Evolutionary conservation across 2,797 vertebrate genomes (phyloP), one percentile per base, ranked within the genome.

Genomic region (Halcyon chelicuti): DNA sequence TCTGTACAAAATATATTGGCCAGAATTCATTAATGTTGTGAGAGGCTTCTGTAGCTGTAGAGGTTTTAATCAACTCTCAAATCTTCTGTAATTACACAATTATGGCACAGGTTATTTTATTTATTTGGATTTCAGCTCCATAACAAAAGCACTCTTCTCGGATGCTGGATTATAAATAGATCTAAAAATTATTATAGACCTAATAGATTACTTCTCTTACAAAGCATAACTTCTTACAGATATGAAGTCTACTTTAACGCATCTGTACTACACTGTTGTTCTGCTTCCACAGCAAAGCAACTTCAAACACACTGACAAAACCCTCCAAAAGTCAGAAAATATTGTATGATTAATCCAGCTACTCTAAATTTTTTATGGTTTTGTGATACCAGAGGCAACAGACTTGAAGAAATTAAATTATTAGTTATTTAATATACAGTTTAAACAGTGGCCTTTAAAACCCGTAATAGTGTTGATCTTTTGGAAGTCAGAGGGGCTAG

Each of bases 1-100:
- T 92, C 84, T 74, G 77, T 83, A 87, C 73, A 91, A 97, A 96
- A 91, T 91, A 81, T 47, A 86, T 52, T 87, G 70, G 84, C 90
- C 88, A 95, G 83, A 91, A 94, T 88, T 90, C 88, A 96, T 96
- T 95, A 93, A 88, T 52, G 60, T 37, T 86, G 44, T 2, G 2
- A 89, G 94, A 92, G 77, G 67, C 66, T 88, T 80, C 86, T 88
- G 84, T 76, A 94, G 37, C 77, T 80, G 58, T 17, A 93, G 88
- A 2, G 0, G 31, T 90, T 96, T 95, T 88, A 96, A 96, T 88
- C 78, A 90, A 76, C 79, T 89, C 83, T 86, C 93, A 91, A 88
- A 92, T 93, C 67, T 90, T 86, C 85, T 63, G 52, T 94, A 94
- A 93, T 88, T 68, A 72, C 67, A 83, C 44, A 78, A 76, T 91